Conservation (phyloP, 2,797 vertebrate species). For the Potorous gilbertii region DNA sequence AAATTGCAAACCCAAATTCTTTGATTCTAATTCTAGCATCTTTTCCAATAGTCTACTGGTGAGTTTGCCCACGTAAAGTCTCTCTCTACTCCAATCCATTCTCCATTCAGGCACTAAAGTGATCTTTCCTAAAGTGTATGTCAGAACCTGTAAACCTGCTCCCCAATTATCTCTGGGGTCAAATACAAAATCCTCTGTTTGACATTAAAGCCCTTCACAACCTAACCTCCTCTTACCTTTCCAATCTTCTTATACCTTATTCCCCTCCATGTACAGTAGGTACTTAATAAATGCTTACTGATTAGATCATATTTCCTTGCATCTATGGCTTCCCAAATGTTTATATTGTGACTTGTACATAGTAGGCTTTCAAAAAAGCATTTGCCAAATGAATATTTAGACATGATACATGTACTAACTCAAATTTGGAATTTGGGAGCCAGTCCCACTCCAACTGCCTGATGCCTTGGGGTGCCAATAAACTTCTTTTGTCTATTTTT, state of each 20-base stretch:
- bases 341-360: neutral
- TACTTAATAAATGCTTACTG: neutral
- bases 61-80: neutral
- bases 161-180: neutral
- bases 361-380: neutral
- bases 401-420: neutral
- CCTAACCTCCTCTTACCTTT: neutral
- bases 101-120: neutral
- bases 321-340: neutral
- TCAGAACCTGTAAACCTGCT: neutral
- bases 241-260: neutral
- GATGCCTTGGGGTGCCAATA: neutral
- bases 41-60: neutral
- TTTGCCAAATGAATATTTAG: neutral
- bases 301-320: neutral
- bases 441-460: neutral
- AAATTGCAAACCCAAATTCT: neutral
- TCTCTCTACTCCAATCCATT: neutral
- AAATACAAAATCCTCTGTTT: neutral
- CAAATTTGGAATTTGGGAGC: neutral
- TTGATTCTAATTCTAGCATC: neutral
- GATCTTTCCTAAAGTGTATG: neutral
- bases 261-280: neutral
- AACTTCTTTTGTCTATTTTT: neutral
- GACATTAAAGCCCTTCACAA: neutral